A percentile compares a stretch with the other conserved stretches of the same genome.
These are phyloP conservation scores for Ptychodera flava DNA, from an alignment of 35 echinoderm and acorn worm genomes.

Conservation along the genomic window DNA sequence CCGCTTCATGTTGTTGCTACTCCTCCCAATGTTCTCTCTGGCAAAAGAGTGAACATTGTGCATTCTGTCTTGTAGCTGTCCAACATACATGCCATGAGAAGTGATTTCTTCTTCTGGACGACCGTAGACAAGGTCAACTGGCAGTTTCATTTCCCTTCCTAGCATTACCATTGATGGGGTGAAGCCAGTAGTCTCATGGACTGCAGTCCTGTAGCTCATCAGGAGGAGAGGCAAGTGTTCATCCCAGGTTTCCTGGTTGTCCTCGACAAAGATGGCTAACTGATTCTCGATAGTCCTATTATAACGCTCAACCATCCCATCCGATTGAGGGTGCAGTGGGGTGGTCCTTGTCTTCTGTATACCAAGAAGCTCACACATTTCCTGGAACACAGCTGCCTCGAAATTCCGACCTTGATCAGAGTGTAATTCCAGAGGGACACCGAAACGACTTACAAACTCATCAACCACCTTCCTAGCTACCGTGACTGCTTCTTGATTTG, in stretches of 20 bases:
- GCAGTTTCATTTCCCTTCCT: slow-evolving; percentile 35
- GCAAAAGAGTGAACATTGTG: background rate
- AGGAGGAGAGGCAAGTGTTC: slow-evolving; percentile 33
- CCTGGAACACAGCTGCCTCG: slow-evolving; percentile 32
- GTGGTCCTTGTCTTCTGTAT: slow-evolving; percentile 41
- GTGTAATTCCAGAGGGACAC: slow-evolving; percentile 33
- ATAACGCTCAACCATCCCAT: slow-evolving; percentile 42
- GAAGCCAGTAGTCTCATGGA: slow-evolving; percentile 37
- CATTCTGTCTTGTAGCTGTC: background rate
- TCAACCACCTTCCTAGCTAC: slow-evolving; percentile 12
- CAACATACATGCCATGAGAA: background rate
- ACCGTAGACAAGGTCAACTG: slow-evolving; percentile 28
- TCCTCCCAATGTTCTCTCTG: slow-evolving; percentile 5
- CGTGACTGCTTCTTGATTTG: slow-evolving; percentile 25
- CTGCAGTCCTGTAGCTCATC: slow-evolving; percentile 33
- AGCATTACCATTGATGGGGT: slow-evolving; percentile 49
- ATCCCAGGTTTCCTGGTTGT: slow-evolving; percentile 45
- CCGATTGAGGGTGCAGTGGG: slow-evolving; percentile 42
- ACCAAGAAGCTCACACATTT: slow-evolving; percentile 35
- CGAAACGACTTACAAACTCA: slow-evolving; percentile 34
- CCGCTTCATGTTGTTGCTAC: background rate
- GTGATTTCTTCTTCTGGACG: background rate
- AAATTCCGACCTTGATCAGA: slow-evolving; percentile 58
- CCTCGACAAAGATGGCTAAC: slow-evolving; percentile 17
- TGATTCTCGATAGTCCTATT: slow-evolving; percentile 25